Evolutionary conservation across 2,113 vertebrate genomes (phyloP).

Genomic region (Pelecanoides urinatrix): DNA sequence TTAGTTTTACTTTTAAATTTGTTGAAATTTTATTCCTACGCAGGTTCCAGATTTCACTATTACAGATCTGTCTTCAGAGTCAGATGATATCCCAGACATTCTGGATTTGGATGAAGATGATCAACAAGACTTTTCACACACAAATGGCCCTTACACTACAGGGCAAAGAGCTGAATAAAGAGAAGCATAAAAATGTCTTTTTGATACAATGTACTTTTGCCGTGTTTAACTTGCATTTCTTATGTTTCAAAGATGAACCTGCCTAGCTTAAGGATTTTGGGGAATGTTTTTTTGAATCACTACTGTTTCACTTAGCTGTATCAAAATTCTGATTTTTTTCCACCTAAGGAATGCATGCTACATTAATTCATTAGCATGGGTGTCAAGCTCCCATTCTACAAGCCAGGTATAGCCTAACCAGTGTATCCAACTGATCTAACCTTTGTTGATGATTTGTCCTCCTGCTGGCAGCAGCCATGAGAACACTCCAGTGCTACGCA

Average conservation of each 20-base stretch:
- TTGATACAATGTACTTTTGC: constrained; percentile 15
- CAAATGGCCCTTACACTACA: constrained; percentile 42
- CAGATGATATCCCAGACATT: constrained; percentile 76
- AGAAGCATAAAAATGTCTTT: background rate
- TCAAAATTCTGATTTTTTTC: background rate
- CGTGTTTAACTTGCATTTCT: constrained; percentile 44
- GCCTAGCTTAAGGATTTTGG: constrained; percentile 45
- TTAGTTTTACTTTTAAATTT: constrained; percentile 41
- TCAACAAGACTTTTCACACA: constrained; percentile 60
- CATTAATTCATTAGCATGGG: background rate
- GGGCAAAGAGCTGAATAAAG: constrained; percentile 55
- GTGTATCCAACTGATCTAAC: background rate
- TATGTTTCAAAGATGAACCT: constrained; percentile 21
- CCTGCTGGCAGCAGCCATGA: background rate
- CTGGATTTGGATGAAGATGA: constrained; percentile 75
- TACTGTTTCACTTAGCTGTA: constrained; percentile 38
- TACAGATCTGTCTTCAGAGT: constrained; percentile 76
- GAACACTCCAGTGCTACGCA: constrained; percentile 10
- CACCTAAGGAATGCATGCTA: background rate
- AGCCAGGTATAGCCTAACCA: background rate
- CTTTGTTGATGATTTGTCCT: background rate
- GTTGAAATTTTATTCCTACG: constrained; percentile 53
- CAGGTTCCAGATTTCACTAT: constrained; percentile 77
- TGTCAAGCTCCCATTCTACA: background rate
- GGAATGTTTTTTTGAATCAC: constrained; percentile 29